phyloP scores from a whole-genome alignment of 1,140 invertebrate species.

The Stegodyphus mimosarum region DNA sequence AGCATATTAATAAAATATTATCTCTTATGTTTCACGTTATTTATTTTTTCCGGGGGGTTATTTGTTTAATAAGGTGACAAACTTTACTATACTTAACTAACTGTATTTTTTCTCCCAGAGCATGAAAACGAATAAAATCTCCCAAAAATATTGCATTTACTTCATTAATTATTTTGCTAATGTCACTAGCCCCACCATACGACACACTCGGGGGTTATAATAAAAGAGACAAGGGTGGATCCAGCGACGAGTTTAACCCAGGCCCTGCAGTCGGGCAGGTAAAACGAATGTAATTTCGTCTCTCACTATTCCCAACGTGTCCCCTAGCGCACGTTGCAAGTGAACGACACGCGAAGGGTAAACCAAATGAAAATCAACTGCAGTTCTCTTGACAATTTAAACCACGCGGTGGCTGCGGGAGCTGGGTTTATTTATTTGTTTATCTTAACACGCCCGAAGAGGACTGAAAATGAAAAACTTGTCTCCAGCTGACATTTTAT shows the following conservation, averaged over 20 bases:
- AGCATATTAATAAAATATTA: too few relatives aligned
- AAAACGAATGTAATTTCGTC: conserved; percentile 41
- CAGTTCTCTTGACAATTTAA: conserved; percentile 53
- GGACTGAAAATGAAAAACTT: conserved; percentile 40
- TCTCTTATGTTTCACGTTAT: too few relatives aligned
- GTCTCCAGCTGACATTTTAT: conserved; percentile 53
- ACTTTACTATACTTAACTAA: too few relatives aligned
- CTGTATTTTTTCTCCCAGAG: neutral
- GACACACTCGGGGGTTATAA: conserved; percentile 36
- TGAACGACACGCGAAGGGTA: conserved; percentile 10
- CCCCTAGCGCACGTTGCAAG: neutral
- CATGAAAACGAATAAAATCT: neutral
- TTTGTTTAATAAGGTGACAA: too few relatives aligned
- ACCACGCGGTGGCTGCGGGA: conserved; percentile 13
- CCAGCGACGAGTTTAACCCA: neutral
- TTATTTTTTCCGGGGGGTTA: too few relatives aligned
- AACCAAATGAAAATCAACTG: conserved; percentile 53
- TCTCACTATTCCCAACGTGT: neutral
- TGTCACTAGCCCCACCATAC: conserved; percentile 27
- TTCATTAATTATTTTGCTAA: conserved; percentile 59
- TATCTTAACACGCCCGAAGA: conserved; percentile 29
- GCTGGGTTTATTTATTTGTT: conserved; percentile 50
- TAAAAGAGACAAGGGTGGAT: conserved; percentile 22
- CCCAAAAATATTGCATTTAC: neutral
- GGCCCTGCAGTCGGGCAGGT: neutral